phyloP scores from a whole-genome alignment of 2,888 invertebrate genomes.

The Nomada goodeniana region DNA sequence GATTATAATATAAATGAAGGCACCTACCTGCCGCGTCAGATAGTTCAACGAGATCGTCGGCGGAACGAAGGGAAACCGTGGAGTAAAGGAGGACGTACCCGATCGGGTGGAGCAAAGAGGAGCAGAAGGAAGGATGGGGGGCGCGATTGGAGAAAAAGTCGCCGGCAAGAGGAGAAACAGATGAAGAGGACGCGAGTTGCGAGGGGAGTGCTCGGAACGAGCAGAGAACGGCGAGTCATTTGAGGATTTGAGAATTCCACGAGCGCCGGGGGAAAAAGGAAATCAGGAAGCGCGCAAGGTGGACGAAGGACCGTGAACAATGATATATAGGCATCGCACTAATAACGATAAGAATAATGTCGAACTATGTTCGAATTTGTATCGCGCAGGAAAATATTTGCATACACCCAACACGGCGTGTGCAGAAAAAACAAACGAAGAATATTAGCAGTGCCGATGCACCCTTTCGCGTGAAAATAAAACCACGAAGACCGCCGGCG shows the following conservation, averaged over 20 bases:
- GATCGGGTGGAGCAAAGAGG: neutral
- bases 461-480: neutral
- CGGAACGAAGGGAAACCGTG: constrained; percentile 12
- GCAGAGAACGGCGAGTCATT: neutral
- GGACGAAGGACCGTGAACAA: neutral
- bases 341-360: too few species aligned
- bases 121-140: constrained; percentile 13
- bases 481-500: neutral
- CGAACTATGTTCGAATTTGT: too few species aligned
- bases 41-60: constrained; percentile 46
- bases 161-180: neutral
- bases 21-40: constrained; percentile 69
- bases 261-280: constrained; percentile 8
- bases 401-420: neutral
- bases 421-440: neutral
- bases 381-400: too few species aligned
- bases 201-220: neutral
- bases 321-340: too few species aligned
- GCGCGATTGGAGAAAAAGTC: constrained; percentile 21
- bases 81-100: neutral
- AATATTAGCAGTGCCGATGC: constrained; percentile 13
- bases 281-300: constrained; percentile 9
- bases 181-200: neutral
- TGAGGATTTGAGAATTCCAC: neutral
- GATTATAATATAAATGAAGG: constrained; percentile 79